Base-by-base conservation (phyloP, 2,888 invertebrate genomes). In the Iphiclides podalirius region DNA sequence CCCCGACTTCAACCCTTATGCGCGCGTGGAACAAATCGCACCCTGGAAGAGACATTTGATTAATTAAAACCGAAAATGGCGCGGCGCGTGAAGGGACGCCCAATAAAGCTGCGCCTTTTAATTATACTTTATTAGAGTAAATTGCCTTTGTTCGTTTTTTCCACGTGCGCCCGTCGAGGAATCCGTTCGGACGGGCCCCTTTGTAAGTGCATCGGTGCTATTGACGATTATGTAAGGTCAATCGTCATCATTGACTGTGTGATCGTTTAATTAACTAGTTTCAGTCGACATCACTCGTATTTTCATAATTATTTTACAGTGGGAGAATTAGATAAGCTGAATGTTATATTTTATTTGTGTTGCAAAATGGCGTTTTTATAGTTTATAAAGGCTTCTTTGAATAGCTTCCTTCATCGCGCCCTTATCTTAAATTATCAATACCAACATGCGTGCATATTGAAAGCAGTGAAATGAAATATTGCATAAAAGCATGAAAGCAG, bases 181-280 rank as follows among this genome's bases (percentile, higher is more conserved):
- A n/a, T n/a, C n/a, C n/a, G n/a, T n/a, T n/a, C n/a, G n/a, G n/a
- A n/a, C n/a, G n/a, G n/a, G n/a, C n/a, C n/a, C n/a, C n/a, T n/a
- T n/a, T n/a, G n/a, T n/a, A n/a, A n/a, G n/a, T n/a, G 48, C 28
- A 54, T 84, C 87, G 87, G 86, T 69, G 36, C 74, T 70, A 87
- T 87, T 86, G 85, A 85, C 74, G 83, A 87, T 88, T 88, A 80
- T 87, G 80, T 72, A 83, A 82, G 84, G 79, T 75, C 84, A 83
- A 86, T 88, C 82, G 79, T 79, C 71, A 81, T 83, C 79, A 86
- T 86, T 79, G 77, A 75, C 77, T 75, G 64, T 73, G 31, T 6
- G 78, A 82, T n/a, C n/a, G n/a, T n/a, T n/a, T 81, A 79, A 82
- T 83, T 81, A 82, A 82, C 81, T 75, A 75, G 80, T 79, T 75